Conservation (phyloP, 2,888 invertebrate species). For the Pemphredon lugubris region DNA sequence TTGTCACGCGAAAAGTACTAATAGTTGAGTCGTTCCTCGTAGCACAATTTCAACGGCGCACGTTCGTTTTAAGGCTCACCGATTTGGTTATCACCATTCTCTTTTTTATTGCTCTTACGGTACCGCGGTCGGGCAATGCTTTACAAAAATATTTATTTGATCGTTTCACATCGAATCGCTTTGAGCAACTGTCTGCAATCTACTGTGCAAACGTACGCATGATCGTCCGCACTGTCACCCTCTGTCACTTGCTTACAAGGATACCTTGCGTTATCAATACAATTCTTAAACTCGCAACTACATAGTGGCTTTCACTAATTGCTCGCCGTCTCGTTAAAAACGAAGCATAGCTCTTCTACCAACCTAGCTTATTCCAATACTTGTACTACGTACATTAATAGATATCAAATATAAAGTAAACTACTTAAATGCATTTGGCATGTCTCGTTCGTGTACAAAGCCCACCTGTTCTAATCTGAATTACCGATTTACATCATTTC, state of each 20-base stretch:
- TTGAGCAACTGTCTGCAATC: slow-evolving; percentile 58
- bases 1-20: slow-evolving; percentile 30
- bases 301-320: slow-evolving; percentile 32
- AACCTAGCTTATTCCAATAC: slow-evolving; percentile 38
- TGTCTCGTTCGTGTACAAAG: slow-evolving; percentile 65
- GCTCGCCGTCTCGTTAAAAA: slow-evolving; percentile 29
- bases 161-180: slow-evolving; percentile 40
- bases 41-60: slow-evolving; percentile 1
- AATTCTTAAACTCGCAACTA: slow-evolving; percentile 37
- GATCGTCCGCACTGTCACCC: slow-evolving; percentile 40
- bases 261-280: slow-evolving; percentile 43
- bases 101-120: slow-evolving; percentile 56
- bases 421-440: slow-evolving; percentile 77
- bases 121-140: slow-evolving; percentile 48
- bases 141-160: slow-evolving; percentile 70
- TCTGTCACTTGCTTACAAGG: slow-evolving; percentile 53
- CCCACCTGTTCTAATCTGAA: slow-evolving; percentile 34
- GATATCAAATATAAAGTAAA: slow-evolving; percentile 69
- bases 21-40: slow-evolving; percentile 29
- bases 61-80: slow-evolving; percentile 47
- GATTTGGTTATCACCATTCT: slow-evolving; percentile 52
- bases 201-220: slow-evolving; percentile 37
- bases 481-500: slow-evolving; percentile 25
- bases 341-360: slow-evolving; percentile 31
- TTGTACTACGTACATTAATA: slow-evolving; percentile 48